Evolutionary conservation across 1,140 invertebrate genomes (phyloP), one percentile per base, ranked within the genome.

Genomic region (Drosophila sturtevanti): DNA sequence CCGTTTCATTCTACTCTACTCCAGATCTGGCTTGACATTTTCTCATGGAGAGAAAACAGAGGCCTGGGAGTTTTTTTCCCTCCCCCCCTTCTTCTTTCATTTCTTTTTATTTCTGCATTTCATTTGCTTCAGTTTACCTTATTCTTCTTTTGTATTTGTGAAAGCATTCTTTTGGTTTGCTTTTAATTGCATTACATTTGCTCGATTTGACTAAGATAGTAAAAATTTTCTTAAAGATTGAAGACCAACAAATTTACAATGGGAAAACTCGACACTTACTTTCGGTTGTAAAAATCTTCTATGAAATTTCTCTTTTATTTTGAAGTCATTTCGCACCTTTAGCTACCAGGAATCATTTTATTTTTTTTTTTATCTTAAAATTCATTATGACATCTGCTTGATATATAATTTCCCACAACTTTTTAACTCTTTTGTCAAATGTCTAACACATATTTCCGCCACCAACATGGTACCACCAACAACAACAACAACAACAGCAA

Each of bases 381-480:
- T 48, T 48, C 41, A 48, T 48, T 48, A 41, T 51, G 67, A 68
- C 77, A 85, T 81, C 64, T 81, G 74, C 64, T 35, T 65, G 22
- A 5, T 41, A 35, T 44, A 38, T 35, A 34, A 31, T 87, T 77
- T 86, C 82, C 81, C 84, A 79, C 82, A 86, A 89, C 79, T 82
- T 89, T 86, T 87, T 82, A 86, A 86, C 81, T 86, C 81, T 89
- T 86, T 89, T 79, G 84, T 89, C 84, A 87, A 67, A 81, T 66
- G 37, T 62, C 82, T 87, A 82, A 76, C 78, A 87, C 84, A 77
- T n/a, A 77, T 74, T 81, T 85, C 61, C 81, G 68, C 74, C 78
- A 84, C 65, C 81, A 84, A 67, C 70, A 41, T 68, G 48, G 56
- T 66, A 67, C 56, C 66, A 52, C 67, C 64, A 64, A 67, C 56